Percentiles rank a stretch among this genome's conserved stretches.
Conservation (phyloP, 2,797 vertebrate species). For the Scarus forsteni region DNA sequence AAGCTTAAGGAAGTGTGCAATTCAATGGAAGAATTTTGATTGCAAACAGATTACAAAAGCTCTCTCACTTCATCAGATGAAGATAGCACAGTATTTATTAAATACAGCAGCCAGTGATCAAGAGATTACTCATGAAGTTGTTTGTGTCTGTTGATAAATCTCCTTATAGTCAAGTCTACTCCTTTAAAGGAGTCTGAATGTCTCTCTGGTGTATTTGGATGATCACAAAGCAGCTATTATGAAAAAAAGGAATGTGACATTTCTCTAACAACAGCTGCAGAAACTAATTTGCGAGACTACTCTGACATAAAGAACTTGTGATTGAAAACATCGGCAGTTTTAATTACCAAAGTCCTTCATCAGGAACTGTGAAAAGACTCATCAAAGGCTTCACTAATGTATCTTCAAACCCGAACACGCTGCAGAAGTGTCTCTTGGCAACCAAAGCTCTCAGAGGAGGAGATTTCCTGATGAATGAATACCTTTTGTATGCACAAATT, state of each 20-base stretch:
- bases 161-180: slow-evolving; percentile 8
- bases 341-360: neutral
- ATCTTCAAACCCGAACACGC: neutral
- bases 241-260: slow-evolving; percentile 48
- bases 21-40: too few relatives aligned
- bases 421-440: slow-evolving; percentile 31
- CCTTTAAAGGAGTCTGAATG: slow-evolving; percentile 36
- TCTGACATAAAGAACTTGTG: too few relatives aligned
- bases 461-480: slow-evolving; percentile 12
- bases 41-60: neutral
- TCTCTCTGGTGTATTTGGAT: slow-evolving; percentile 32
- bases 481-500: slow-evolving; percentile 11
- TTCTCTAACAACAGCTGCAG: slow-evolving; percentile 39
- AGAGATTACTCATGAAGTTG: neutral
- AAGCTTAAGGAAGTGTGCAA: too few relatives aligned
- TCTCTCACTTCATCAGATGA: neutral
- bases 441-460: slow-evolving; percentile 7
- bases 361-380: neutral
- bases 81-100: neutral
- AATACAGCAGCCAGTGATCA: neutral
- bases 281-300: slow-evolving; percentile 20
- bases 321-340: too few relatives aligned
- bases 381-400: neutral
- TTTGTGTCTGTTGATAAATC: slow-evolving; percentile 2
- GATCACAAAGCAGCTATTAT: slow-evolving; percentile 29